Conservation (phyloP, 2,113 vertebrate species). For the Aegypius monachus region DNA sequence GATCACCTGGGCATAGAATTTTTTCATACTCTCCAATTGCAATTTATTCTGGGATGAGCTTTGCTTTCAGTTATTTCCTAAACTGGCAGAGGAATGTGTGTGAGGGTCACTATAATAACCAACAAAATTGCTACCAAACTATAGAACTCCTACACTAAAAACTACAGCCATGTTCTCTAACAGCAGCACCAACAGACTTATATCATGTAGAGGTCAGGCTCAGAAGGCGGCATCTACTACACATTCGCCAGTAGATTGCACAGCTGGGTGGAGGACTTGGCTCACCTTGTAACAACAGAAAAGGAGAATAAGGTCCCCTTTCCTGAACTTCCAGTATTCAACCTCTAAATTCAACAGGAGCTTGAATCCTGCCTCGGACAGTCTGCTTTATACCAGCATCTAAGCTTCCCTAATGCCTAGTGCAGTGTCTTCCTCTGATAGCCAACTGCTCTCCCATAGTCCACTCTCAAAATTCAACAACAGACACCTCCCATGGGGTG, state of each 20-base stretch:
- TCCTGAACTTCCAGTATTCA: background rate
- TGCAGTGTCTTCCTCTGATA: background rate
- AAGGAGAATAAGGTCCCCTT: background rate
- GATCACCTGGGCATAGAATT: background rate
- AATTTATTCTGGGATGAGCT: background rate
- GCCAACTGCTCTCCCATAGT: background rate
- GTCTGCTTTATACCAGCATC: background rate
- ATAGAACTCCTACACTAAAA: background rate
- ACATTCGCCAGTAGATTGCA: background rate
- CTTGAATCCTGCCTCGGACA: background rate
- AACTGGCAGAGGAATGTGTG: background rate
- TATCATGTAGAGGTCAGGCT: rapidly evolving
- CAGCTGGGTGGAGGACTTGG: background rate
- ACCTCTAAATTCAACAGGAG: background rate
- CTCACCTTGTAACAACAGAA: too few relatives aligned
- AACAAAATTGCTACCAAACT: background rate
- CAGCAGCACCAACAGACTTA: background rate
- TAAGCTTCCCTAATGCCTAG: background rate
- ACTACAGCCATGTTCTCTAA: background rate
- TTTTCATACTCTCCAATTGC: background rate
- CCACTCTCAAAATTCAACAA: background rate
- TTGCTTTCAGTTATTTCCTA: background rate
- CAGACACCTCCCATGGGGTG: too few relatives aligned
- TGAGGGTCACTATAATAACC: background rate
- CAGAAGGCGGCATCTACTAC: background rate